phyloP scores from a whole-genome alignment of 2,113 vertebrate genomes.

The Brienomyrus brachyistius region DNA sequence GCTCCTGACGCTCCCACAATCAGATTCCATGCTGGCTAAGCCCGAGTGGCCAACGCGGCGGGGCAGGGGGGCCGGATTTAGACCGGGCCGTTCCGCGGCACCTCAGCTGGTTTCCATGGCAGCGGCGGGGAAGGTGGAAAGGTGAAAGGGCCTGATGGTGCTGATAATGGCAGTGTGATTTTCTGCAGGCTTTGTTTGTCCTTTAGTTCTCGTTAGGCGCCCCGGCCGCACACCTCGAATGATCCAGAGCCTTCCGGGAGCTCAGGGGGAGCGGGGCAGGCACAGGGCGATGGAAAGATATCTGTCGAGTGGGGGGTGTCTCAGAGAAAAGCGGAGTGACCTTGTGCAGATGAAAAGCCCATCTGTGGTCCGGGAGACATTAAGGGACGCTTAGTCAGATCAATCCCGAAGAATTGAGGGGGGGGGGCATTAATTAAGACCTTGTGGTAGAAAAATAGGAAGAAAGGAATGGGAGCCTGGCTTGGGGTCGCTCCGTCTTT shows the following conservation, averaged over 20 bases:
- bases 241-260: neutral
- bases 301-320: neutral
- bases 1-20: neutral
- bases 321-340: neutral
- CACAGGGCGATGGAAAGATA: neutral
- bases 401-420: neutral
- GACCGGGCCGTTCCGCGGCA: neutral
- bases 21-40: neutral
- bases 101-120: neutral
- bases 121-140: slow-evolving; percentile 1
- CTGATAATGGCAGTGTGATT: slow-evolving; percentile 1
- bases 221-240: neutral
- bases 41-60: neutral
- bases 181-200: neutral
- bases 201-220: neutral
- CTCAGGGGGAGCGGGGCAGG: neutral
- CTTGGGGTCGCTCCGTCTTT: neutral
- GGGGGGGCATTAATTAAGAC: neutral
- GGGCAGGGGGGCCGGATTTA: neutral
- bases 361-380: neutral
- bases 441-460: neutral
- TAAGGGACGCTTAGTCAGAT: slow-evolving; percentile 8
- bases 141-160: neutral
- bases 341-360: slow-evolving; percentile 6
- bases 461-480: neutral